Base-by-base conservation (phyloP, 2,888 invertebrate species). In the Zhuqinia jingwanae region DNA sequence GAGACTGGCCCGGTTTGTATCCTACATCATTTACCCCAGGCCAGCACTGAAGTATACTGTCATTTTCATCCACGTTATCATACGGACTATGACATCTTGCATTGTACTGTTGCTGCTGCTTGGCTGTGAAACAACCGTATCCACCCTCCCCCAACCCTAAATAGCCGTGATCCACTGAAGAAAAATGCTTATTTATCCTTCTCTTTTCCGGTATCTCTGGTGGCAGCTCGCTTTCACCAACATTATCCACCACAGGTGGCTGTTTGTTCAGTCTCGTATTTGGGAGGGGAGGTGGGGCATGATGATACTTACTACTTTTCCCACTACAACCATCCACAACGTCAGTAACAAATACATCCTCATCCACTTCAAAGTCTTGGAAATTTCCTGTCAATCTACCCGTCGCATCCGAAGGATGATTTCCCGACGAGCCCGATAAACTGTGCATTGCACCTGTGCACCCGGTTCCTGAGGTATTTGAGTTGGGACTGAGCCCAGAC, bases 51-150 rank as follows among this genome's bases (percentile, higher is more conserved):
- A 80, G 76, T 60, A 84, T 84, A 56, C 77, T 79, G 76, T 90
- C 90, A 56, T 89, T 89, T 47, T 89, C 89, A 56, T 88, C 89
- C 13, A 91, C 90, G 85, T 91, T 91, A 53, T 91, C 91, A 86
- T 91, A 91, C 0, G 91, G 91, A 68, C 89, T 89, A 5, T 89
- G 90, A 60, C 88, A 89, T 53, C 91, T 68, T 22, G 68, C 50
- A 56, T 85, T 82, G 47, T 75, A 47, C 56, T 75, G 78, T 50
- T 60, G 76, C 2, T 56, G 47, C 60, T 70, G 79, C 22, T 81
- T 81, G 13, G 2, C n/a, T n/a, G n/a, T 22, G 42, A 15, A 83
- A 25, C 76, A 83, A 1, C 63, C 17, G 47, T 15, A 63, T 2
- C 63, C 63, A 13, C 2, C 13, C 27, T 30, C 63, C 13, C 13